Evolutionary conservation across 2,888 invertebrate species (phyloP).

Genomic region (Andrena camellia): DNA sequence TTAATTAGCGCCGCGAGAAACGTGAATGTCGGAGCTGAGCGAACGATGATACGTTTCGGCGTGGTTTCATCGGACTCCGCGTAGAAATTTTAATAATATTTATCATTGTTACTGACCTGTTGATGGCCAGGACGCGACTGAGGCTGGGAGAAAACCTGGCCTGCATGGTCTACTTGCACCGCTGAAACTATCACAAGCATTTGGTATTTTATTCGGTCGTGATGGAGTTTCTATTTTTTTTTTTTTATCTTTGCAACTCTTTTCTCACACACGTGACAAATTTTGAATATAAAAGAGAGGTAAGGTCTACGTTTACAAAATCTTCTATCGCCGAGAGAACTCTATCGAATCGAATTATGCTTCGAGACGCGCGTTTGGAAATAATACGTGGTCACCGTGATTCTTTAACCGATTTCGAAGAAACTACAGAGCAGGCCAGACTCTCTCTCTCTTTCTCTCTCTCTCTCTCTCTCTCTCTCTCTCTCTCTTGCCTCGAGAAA

Average conservation of each 20-base stretch:
- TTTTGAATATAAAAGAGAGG: slow-evolving; percentile 12
- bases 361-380: slow-evolving; percentile 47
- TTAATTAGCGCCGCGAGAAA: slow-evolving; percentile 1
- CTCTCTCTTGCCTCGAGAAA: slow-evolving; percentile 77
- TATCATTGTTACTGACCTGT: slow-evolving; percentile 84
- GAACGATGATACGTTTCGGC: background rate
- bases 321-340: slow-evolving; percentile 59
- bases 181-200: slow-evolving; percentile 84
- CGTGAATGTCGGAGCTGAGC: background rate
- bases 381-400: slow-evolving; percentile 12
- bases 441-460: slow-evolving; percentile 83
- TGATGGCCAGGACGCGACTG: slow-evolving; percentile 85
- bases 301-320: slow-evolving; percentile 24
- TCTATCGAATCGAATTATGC: slow-evolving; percentile 75
- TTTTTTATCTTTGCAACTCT: slow-evolving; percentile 32
- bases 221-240: slow-evolving; percentile 52
- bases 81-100: slow-evolving; percentile 73
- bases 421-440: slow-evolving; percentile 79
- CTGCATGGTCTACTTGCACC: slow-evolving; percentile 85
- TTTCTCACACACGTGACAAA: slow-evolving; percentile 34
- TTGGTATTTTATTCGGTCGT: slow-evolving; percentile 82
- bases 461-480: slow-evolving; percentile 83
- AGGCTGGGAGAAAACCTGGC: slow-evolving; percentile 84
- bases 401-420: slow-evolving; percentile 28
- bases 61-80: slow-evolving; percentile 66